Base-by-base conservation (phyloP, 2,888 invertebrate genomes). In the Conus canariensis region DNA sequence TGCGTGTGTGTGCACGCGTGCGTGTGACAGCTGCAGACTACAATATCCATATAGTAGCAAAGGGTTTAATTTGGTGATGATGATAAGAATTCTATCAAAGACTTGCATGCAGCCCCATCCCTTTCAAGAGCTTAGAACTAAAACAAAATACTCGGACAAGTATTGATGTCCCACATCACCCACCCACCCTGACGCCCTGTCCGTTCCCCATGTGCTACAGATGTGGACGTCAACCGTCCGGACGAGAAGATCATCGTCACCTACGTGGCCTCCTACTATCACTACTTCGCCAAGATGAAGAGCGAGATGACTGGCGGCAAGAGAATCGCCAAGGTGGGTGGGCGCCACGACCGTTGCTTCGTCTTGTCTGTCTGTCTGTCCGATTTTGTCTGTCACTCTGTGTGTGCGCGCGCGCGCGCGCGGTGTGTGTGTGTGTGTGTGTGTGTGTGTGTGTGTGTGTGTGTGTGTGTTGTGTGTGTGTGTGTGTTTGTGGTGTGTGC, bases 191-290 rank as follows among this genome's bases (percentile, higher is more conserved):
- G 16, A 64, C 60, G 12, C 60, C 60, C 60, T 16, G 12, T 16
- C 60, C 45, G 45, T 45, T 45, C 45, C 45, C 45, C 45, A 45
- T 45, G 45, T 45, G 45, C 12, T 93, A 6, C 95, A 98, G 99
- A 99, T 96, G 98, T 99, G 93, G 99, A 99, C 97, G 98, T 98
- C 0, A 97, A 97, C 89, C 97, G 98, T 85, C 99, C 99, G 0
- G 99, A 99, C 96, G 99, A 99, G 97, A 99, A 99, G 97, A 99
- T 99, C 67, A 98, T 99, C 96, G 98, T 99, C 97, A 99, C 99
- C 56, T 99, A 99, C 96, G 99, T 99, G 74, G 99, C 99, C 3
- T 99, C 99, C 25, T 99, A 99, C 97, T 99, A 99, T 97, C 99
- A 99, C 97, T 99, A 99, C 90, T 99, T 99, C 97, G 99, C 99